Base-by-base conservation (phyloP, 2,888 invertebrate species). In the Entomobrya multifasciata region DNA sequence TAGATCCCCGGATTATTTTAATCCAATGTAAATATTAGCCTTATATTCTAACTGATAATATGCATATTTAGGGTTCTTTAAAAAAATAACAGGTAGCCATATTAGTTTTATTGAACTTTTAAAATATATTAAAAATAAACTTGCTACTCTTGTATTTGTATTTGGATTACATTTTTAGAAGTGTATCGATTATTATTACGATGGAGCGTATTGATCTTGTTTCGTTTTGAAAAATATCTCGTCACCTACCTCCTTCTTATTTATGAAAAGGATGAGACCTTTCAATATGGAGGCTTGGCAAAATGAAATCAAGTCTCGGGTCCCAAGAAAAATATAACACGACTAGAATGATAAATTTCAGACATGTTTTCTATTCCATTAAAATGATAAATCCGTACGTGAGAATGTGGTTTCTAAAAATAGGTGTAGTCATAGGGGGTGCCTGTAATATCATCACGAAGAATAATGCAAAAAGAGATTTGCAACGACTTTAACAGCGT, bases 301-400 rank as follows among this genome's bases (percentile, higher is more conserved):
- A 78, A 84, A 78, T 84, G 65, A 62, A 76, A 74, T 62, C 76
- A 65, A 77, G 67, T 84, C 77, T 49, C 60, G 20, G n/a, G n/a
- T n/a, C 4, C 8, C 4, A 36, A 47, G 27, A 72, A 72, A 47
- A 72, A 72, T 49, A 72, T 49, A 72, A 41, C 52, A 72, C 49
- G 72, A 72, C 27, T n/a, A n/a, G 44, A 27, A 72, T 49, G 67
- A 47, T 27, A 52, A 30, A 49, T n/a, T n/a, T 49, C 49, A 49
- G 27, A 13, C 52, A 52, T 72, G 27, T 72, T 49, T 44, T 47
- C 10, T 27, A 15, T 72, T 6, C 17, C n/a, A 22, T 72, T 6
- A 27, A 65, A 76, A 57, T 57, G 57, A 70, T 70, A 49, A 44
- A 6, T 30, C 36, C 11, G 41, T 67, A 74, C 52, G 25, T 49